Evolutionary conservation across 23 tunicate genomes (phyloP), one percentile per base, ranked within the genome.

Genomic region (Trididemnum miniatum): DNA sequence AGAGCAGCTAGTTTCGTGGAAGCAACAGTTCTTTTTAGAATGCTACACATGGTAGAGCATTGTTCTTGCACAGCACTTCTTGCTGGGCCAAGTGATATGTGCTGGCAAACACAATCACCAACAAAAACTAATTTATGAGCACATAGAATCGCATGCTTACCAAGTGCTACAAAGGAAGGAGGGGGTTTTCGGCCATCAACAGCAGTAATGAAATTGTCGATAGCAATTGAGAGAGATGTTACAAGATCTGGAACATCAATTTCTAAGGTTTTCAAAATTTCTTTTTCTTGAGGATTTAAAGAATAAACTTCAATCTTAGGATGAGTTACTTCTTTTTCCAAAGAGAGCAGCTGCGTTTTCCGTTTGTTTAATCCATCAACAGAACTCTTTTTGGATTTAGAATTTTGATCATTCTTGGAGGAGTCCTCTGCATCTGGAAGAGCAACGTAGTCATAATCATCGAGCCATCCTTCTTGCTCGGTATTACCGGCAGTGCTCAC

Each of bases 371-470:
- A 76, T 2, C 90, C 90, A 34, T 84, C 51, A 1, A 86, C 26
- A 2, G 54, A 63, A 34, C 25, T 73, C 20, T 27, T 20, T 20
- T 38, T 72, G 18, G 35, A 30, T 30, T 9, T 34, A 0, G 57
- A 35, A 22, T 72, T 35, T 40, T 82, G 32, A 0, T 34, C 69
- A 30, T 9, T 40, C 34, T 78, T 35, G 15, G 79, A 79, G 3
- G 31, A 28, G 9, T 85, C 83, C 20, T 86, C 80, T 64, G 80
- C 65, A 54, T 84, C 90, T 37, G 91, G 85, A 71, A 93, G 72
- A 65, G 98, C 89, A 51, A 93, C 98, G 49, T 93, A 93, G 74
- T 93, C 98, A 76, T 93, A 93, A 74, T 93, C 98, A 30, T 93
- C 98, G 26, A 93, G 73, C 88, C 92, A 83, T 0, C 87, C 87